Conservation (phyloP, 1,140 invertebrate genomes). For the Notospermus geniculatus region DNA sequence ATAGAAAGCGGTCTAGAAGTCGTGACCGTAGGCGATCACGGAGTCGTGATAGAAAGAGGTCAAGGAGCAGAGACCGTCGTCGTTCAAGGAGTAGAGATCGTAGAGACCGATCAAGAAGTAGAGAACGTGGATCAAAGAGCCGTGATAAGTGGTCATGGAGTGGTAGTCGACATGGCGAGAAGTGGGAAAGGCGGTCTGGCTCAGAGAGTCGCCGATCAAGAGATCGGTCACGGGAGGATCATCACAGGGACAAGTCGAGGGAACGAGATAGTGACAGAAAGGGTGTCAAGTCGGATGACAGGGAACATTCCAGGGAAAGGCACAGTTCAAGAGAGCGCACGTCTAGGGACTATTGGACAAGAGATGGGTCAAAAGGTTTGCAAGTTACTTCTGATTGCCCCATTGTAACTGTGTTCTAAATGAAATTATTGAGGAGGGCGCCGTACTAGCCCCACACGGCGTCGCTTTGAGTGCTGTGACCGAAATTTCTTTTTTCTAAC, state of each 20-base stretch:
- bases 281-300: constrained; percentile 10
- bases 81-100: constrained; percentile 2
- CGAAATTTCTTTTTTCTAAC: no score
- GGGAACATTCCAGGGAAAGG: no score
- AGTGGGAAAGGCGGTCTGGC: constrained; percentile 13
- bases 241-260: constrained; percentile 18
- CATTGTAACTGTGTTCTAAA: no score
- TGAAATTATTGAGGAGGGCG: no score
- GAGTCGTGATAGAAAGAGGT: constrained; percentile 17
- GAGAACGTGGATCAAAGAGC: constrained; percentile 9
- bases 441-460: no score
- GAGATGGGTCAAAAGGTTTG: no score
- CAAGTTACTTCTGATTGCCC: no score
- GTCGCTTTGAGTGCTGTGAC: no score
- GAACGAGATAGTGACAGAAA: constrained; percentile 24
- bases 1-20: constrained; percentile 13
- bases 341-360: no score
- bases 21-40: constrained; percentile 16
- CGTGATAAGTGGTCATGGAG: not conserved
- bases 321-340: no score
- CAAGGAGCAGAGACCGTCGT: constrained; percentile 16
- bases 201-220: constrained; percentile 18
- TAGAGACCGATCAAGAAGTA: constrained; percentile 8
- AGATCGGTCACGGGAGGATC: constrained; percentile 10
- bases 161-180: constrained; percentile 5